Evolutionary conservation across 2,797 vertebrate genomes (phyloP).

Genomic region (Clarias platycephalus): DNA sequence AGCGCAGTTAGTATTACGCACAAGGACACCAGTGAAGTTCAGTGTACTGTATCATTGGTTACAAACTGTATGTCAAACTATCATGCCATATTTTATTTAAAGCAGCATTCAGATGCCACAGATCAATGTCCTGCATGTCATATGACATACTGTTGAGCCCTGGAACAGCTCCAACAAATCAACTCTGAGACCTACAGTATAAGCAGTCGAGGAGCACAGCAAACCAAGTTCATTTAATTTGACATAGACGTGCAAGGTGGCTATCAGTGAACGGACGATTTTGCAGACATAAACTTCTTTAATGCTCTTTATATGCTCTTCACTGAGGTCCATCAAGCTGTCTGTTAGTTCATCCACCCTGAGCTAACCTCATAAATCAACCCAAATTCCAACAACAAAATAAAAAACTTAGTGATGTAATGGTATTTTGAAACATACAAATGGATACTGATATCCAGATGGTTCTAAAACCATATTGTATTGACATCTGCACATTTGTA

Average conservation of each 20-base stretch:
- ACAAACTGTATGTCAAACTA: constrained; percentile 8
- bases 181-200: not conserved
- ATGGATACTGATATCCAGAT: not conserved
- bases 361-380: constrained; percentile 34
- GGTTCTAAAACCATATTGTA: not conserved
- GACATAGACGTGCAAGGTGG: not conserved
- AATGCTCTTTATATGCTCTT: not conserved
- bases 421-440: not conserved
- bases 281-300: not conserved
- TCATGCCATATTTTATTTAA: constrained; percentile 38
- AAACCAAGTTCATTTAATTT: constrained; percentile 19
- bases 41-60: not conserved
- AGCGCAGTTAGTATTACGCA: not conserved
- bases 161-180: not conserved
- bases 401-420: not conserved
- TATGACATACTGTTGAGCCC: constrained; percentile 13
- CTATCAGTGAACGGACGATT: not conserved
- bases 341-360: constrained; percentile 1
- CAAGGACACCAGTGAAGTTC: not conserved
- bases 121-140: constrained; percentile 24
- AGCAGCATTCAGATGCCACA: constrained; percentile 13
- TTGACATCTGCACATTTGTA: not conserved
- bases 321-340: not conserved
- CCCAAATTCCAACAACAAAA: not conserved
- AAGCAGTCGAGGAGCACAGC: not conserved